These are phyloP conservation scores for Sebastes minor DNA, from an alignment of 2,797 vertebrate genomes.

Conservation along the genomic window DNA sequence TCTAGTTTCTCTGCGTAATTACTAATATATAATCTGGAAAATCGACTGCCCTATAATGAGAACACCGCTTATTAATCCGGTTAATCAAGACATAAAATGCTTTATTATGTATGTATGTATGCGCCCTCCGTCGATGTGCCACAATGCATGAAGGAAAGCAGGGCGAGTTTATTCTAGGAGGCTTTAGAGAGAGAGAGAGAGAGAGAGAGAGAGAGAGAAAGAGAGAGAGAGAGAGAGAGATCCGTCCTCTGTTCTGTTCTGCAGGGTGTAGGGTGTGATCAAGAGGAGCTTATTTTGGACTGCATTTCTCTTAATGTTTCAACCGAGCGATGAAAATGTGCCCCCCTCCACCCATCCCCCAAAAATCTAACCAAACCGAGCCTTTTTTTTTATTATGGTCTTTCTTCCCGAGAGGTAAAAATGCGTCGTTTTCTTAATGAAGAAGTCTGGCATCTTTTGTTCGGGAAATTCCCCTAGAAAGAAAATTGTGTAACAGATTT, in stretches of 20 bases:
- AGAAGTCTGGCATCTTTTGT: constrained; percentile 47
- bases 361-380: constrained; percentile 14
- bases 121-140: constrained; percentile 56
- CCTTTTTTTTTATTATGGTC: neutral
- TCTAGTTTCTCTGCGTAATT: constrained; percentile 17
- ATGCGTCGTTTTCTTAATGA: constrained; percentile 47
- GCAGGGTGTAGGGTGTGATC: constrained; percentile 90
- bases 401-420: neutral
- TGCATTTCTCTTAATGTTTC: constrained; percentile 77
- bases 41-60: constrained; percentile 56
- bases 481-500: constrained; percentile 32
- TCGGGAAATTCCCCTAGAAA: constrained; percentile 40
- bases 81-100: constrained; percentile 64
- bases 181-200: constrained; percentile 6
- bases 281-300: constrained; percentile 67
- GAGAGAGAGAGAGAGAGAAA: constrained; percentile 6
- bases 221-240: constrained; percentile 15
- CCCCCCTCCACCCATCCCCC: neutral
- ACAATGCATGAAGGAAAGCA: constrained; percentile 66
- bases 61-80: constrained; percentile 66
- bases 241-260: constrained; percentile 85
- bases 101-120: constrained; percentile 41
- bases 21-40: constrained; percentile 39
- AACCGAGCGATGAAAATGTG: constrained; percentile 33
- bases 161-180: constrained; percentile 66